Evolutionary conservation across 1,140 invertebrate genomes (phyloP), one percentile per base, ranked within the genome.

Genomic region (Colletes latitarsis): DNA sequence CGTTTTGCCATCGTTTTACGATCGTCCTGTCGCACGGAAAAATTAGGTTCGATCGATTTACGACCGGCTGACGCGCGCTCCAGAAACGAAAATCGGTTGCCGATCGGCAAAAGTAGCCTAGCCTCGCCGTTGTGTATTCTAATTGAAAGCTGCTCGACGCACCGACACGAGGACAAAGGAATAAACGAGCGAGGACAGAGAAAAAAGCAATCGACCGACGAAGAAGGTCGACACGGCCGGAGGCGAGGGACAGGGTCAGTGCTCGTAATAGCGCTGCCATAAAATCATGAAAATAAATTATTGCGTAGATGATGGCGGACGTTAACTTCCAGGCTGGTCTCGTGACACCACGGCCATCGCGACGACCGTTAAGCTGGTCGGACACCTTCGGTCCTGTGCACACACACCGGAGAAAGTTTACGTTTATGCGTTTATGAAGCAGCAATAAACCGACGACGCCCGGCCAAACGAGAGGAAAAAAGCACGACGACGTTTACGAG

Each of bases 281-380:
- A 90, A 91, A 91, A 87, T 90, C 85, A 88, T 89, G 85, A 89
- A 89, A 89, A 89, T 89, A 88, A 90, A 91, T 90, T 89, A 91
- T 89, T 73, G 82, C 79, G 49, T 83, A 85, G 83, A 89, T 89
- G 88, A 89, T 89, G 82, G 79, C 9, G 46, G n/a, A 81, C 72
- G 63, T 76, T 63, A 53, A 69, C 72, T 76, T 43, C 46, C 57
- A 72, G 39, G 39, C 57, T 72, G 63, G 53, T 69, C 55, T 76
- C 55, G 53, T 76, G 64, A 77, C 53, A 76, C 55, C 64, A 69
- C 64, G 19, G 62, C 10, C 70, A 49, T 66, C 39, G 60, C 60
- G 12, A 12, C 68, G 49, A 49, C 52, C 71, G 77, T 79, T 66
- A 43, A 55, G 49, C 8, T 49, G 55, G 39, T 6, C 30, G 3